Conservation (phyloP, 2,113 vertebrate genomes). For the Chionis minor region DNA sequence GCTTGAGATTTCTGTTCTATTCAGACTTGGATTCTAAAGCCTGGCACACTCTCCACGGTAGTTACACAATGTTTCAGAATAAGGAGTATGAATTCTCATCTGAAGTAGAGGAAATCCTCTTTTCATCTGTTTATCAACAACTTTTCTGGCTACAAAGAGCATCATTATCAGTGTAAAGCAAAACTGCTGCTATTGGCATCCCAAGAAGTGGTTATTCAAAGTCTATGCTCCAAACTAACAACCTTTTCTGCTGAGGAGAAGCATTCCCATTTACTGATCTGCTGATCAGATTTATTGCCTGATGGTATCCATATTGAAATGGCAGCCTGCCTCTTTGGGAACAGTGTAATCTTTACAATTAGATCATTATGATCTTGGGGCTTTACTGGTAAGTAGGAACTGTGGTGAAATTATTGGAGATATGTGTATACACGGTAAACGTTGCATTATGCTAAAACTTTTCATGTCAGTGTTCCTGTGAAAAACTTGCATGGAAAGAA, state of each 20-base stretch:
- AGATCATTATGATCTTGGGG: background rate
- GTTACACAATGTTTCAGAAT: background rate
- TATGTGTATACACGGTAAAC: accelerated
- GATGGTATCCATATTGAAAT: background rate
- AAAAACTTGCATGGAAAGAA: background rate
- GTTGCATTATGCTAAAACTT: background rate
- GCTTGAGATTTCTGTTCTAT: background rate
- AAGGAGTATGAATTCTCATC: background rate
- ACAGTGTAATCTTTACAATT: background rate
- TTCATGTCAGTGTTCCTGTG: background rate
- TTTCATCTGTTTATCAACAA: conserved; percentile 24
- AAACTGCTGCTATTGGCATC: background rate
- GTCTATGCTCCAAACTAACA: background rate
- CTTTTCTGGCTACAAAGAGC: background rate
- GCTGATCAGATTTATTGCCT: background rate
- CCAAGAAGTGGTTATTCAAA: background rate
- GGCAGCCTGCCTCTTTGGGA: background rate
- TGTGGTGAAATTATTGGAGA: background rate
- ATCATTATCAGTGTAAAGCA: background rate
- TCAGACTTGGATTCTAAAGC: background rate
- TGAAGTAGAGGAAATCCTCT: background rate
- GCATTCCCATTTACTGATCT: background rate
- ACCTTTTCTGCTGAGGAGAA: background rate
- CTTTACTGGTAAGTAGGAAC: background rate
- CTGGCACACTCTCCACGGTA: background rate